phyloP scores from a whole-genome alignment of 92 coral and sea anemone genomes.

The Phenganax stokvisi region DNA sequence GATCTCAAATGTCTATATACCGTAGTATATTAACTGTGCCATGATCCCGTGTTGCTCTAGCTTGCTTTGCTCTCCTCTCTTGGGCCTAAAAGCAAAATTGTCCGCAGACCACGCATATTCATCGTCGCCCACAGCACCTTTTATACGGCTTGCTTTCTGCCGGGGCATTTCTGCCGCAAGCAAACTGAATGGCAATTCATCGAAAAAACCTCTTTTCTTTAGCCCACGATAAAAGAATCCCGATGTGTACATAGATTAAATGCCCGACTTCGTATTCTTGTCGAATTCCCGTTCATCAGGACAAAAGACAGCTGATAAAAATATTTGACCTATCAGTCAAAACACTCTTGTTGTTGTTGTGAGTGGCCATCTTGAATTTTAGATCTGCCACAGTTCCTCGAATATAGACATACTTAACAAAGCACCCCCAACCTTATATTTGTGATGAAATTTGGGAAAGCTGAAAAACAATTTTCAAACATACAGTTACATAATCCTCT shows the following conservation, averaged over 20 bases:
- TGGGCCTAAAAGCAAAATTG: conserved; percentile 48
- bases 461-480: too few relatives aligned
- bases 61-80: conserved; percentile 43
- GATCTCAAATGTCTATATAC: conserved; percentile 44
- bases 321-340: background rate
- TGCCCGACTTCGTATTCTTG: conserved; percentile 7
- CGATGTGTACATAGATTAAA: conserved; percentile 22
- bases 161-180: background rate
- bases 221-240: conserved; percentile 34
- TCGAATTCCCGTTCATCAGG: background rate
- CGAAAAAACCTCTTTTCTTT: conserved; percentile 27
- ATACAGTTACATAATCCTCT: too few relatives aligned
- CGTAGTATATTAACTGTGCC: conserved; percentile 90
- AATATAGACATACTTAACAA: background rate
- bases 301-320: background rate
- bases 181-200: conserved; percentile 32
- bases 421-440: background rate
- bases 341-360: background rate
- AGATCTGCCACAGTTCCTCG: background rate
- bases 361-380: conserved; percentile 34
- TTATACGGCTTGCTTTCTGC: background rate
- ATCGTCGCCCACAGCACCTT: background rate
- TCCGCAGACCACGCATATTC: conserved; percentile 50
- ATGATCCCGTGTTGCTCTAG: conserved; percentile 69
- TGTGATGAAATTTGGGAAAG: too few relatives aligned